phyloP scores from a whole-genome alignment of 2,113 vertebrate species.

The Daubentonia madagascariensis region DNA sequence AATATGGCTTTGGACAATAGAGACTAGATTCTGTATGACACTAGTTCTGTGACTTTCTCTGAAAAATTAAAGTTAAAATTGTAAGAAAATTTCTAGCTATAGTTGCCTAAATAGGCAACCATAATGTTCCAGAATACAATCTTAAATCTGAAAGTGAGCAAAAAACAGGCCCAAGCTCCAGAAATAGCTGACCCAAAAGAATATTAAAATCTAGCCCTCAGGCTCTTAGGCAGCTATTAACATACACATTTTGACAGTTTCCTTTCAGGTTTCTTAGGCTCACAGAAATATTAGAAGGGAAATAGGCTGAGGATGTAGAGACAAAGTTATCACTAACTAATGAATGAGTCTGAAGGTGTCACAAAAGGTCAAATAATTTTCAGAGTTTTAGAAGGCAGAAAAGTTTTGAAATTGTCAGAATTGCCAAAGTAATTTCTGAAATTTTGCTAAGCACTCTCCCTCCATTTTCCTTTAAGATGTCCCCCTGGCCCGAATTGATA shows the following conservation, averaged over 20 bases:
- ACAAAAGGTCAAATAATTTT: not conserved
- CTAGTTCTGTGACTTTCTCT: not conserved
- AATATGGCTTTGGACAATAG: not conserved
- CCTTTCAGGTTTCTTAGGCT: slow-evolving; percentile 15
- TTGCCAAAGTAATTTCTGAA: not conserved
- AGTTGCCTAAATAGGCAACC: not conserved
- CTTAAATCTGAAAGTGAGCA: slow-evolving; percentile 12
- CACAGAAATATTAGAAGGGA: not conserved
- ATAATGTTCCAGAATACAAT: not conserved
- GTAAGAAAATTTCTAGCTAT: not conserved
- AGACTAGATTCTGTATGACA: not conserved
- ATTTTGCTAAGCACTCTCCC: not conserved
- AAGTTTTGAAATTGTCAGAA: not conserved
- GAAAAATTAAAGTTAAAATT: not conserved
- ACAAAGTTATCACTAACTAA: not conserved
- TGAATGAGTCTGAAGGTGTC: not conserved
- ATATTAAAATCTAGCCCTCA: not conserved
- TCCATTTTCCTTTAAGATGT: not conserved
- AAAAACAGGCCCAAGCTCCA: not conserved
- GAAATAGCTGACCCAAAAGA: slow-evolving; percentile 58
- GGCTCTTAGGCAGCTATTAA: not conserved
- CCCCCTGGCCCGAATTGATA: not conserved
- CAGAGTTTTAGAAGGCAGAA: not conserved
- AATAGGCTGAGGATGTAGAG: not conserved
- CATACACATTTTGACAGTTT: slow-evolving; percentile 12